Evolutionary conservation across 2,888 invertebrate genomes (phyloP).

Genomic region (Drosophila limbata): DNA sequence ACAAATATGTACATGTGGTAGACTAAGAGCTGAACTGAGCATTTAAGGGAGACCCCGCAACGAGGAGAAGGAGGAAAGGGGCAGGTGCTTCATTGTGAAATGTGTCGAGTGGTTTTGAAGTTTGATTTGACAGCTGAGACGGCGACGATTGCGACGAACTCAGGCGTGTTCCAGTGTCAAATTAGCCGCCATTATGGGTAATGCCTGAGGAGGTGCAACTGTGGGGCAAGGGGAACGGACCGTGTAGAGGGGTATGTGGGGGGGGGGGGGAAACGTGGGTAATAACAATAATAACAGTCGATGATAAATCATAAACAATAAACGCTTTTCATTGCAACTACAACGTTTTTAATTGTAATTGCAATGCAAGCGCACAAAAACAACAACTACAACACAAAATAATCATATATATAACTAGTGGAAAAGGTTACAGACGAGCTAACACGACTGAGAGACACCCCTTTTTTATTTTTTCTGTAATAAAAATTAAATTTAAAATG

Average conservation of each 20-base stretch:
- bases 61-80: not conserved
- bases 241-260: not conserved
- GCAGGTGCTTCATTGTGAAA: conserved; percentile 54
- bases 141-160: conserved; percentile 37
- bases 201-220: conserved; percentile 19
- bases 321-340: conserved; percentile 55
- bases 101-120: conserved; percentile 64
- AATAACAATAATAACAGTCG: conserved; percentile 50
- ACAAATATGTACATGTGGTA: not conserved
- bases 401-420: conserved; percentile 17
- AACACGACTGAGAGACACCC: not conserved
- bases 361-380: conserved; percentile 42
- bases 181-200: conserved; percentile 67
- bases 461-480: too few species aligned
- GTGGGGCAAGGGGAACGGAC: not conserved
- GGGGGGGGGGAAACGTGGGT: conserved; percentile 23
- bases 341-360: conserved; percentile 54
- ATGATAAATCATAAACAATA: conserved; percentile 74
- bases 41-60: not conserved
- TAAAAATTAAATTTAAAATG: too few species aligned
- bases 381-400: conserved; percentile 8
- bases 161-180: conserved; percentile 76
- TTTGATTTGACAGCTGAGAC: conserved; percentile 72
- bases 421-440: not conserved
- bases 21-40: not conserved